phyloP scores from a whole-genome alignment of 1,140 invertebrate genomes.

The Bombus confusus region DNA sequence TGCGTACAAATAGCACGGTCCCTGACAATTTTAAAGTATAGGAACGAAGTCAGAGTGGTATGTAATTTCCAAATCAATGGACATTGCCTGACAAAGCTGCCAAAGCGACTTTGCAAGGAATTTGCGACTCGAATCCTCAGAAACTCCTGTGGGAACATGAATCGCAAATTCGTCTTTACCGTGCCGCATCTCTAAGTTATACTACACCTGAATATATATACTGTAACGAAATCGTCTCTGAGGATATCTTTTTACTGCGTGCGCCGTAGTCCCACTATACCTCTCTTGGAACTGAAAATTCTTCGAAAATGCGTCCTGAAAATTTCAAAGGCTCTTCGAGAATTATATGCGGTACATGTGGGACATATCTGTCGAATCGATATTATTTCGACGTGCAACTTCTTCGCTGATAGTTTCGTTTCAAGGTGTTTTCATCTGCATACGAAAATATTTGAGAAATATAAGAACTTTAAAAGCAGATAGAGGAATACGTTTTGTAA shows the following conservation, averaged over 20 bases:
- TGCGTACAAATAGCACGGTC: not conserved
- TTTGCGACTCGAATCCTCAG: conserved; percentile 49
- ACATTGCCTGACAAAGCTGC: conserved; percentile 29
- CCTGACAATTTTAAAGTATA: not conserved
- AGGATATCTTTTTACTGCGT: conserved; percentile 43
- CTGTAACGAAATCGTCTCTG: conserved; percentile 58
- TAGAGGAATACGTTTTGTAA: no score
- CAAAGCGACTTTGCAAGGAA: conserved; percentile 51
- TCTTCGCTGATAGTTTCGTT: not conserved
- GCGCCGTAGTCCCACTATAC: conserved; percentile 8
- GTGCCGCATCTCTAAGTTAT: conserved; percentile 29
- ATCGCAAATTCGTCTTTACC: conserved; percentile 64
- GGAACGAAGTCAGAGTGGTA: not conserved
- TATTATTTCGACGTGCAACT: not conserved
- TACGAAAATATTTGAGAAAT: not conserved
- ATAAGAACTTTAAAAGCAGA: not conserved
- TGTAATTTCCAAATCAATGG: conserved; percentile 66
- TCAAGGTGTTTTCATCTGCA: not conserved
- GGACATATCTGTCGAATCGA: not conserved
- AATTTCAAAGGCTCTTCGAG: conserved; percentile 23
- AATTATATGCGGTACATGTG: not conserved
- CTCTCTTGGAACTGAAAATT: not conserved
- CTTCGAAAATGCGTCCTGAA: conserved; percentile 3
- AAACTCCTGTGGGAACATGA: conserved; percentile 55
- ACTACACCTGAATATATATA: not conserved